Percentiles rank a stretch among this genome's conserved stretches.
Conservation (phyloP, 2,113 vertebrate genomes). For the Coregonus clupeaformis region DNA sequence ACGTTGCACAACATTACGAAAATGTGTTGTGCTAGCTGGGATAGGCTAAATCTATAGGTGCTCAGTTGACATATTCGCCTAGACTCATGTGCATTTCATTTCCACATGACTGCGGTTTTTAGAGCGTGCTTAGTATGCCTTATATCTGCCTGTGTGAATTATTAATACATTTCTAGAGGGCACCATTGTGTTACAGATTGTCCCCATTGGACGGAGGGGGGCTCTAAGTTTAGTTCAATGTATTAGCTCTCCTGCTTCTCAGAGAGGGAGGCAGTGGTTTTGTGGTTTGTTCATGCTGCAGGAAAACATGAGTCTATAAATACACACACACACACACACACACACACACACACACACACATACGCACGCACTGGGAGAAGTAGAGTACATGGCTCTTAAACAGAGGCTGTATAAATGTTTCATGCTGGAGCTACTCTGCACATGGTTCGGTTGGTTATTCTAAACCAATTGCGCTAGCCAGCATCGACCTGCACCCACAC, state of each 20-base stretch:
- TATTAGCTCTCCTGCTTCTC: too few species aligned
- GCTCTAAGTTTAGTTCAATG: too few species aligned
- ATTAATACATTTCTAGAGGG: slow-evolving; percentile 1
- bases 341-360: too few species aligned
- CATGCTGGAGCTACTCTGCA: slow-evolving; percentile 36
- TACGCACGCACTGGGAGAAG: slow-evolving; percentile 15
- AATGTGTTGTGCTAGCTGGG: too few species aligned
- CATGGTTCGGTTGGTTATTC: slow-evolving; percentile 46
- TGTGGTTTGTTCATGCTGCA: neutral
- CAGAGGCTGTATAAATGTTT: slow-evolving; percentile 59
- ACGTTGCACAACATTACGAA: too few species aligned
- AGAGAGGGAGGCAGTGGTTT: neutral
- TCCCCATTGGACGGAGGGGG: neutral
- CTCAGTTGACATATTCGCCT: too few species aligned
- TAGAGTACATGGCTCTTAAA: slow-evolving; percentile 18
- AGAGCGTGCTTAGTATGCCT: slow-evolving; percentile 30
- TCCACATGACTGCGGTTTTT: neutral
- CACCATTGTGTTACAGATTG: neutral
- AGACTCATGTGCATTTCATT: neutral
- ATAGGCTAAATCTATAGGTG: neutral
- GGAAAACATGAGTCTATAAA: neutral
- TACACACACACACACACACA: neutral
- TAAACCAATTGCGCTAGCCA: slow-evolving; percentile 26
- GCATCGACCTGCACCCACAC: neutral
- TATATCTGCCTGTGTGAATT: slow-evolving; percentile 29